phyloP scores from a whole-genome alignment of 92 coral and sea anemone genomes.

The Scolanthus callimorphus region DNA sequence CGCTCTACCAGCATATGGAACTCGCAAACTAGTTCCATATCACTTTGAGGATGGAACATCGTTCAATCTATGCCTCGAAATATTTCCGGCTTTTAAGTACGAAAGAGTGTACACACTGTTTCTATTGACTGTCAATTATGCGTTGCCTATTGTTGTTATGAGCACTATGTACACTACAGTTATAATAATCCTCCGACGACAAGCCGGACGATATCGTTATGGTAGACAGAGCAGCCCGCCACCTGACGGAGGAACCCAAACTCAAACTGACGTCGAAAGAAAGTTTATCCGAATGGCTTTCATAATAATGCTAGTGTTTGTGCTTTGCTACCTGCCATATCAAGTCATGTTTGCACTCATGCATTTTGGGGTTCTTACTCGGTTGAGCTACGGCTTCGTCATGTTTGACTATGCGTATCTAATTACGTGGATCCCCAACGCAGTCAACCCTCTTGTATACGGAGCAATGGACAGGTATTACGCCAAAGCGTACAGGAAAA shows the following conservation, averaged over 20 bases:
- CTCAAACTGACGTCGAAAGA: conserved; percentile 31
- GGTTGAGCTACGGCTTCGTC: background rate
- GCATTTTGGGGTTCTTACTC: conserved; percentile 11
- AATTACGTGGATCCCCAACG: conserved; percentile 3
- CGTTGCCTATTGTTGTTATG: conserved; percentile 39
- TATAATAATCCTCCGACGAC: conserved; percentile 30
- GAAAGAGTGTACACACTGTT: conserved; percentile 44
- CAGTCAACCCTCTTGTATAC: conserved; percentile 2
- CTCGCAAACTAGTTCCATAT: no score
- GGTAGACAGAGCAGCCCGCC: background rate
- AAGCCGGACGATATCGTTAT: conserved; percentile 20
- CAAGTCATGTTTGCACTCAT: conserved; percentile 41
- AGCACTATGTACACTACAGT: conserved; percentile 34
- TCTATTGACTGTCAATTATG: conserved; percentile 53
- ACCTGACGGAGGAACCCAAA: background rate
- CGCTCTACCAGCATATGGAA: no score
- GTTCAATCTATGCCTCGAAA: no score
- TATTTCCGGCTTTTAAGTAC: conserved; percentile 33
- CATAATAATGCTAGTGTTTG: conserved; percentile 32
- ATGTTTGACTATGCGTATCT: conserved; percentile 7
- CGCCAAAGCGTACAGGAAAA: background rate
- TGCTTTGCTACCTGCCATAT: conserved; percentile 60
- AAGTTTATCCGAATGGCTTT: conserved; percentile 54
- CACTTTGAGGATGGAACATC: no score
- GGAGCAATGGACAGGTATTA: no score